Base-by-base conservation (phyloP, 2,888 invertebrate genomes). In the Allophyes oxyacanthae region DNA sequence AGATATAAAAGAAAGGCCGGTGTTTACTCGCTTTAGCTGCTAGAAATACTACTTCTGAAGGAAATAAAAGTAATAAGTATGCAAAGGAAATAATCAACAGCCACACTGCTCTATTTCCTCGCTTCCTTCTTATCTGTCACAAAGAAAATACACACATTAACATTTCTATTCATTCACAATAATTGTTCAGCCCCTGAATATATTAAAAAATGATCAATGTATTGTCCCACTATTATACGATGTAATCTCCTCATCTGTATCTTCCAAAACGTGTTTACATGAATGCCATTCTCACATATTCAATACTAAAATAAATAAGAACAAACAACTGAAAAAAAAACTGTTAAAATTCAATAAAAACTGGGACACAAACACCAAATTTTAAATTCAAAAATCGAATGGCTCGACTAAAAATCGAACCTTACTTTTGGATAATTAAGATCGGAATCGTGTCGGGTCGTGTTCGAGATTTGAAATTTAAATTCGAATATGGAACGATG, bases 381-480 rank as follows among this genome's bases (percentile, higher is more conserved):
- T 71, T 54, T 38, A 53, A 64, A 71, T 75, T 64, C 41, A 52
- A 64, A 64, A 63, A 44, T 53, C 42, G 38, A 53, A 54, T 36
- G n/a, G 20, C 49, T 38, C 40, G n/a, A 33, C 1, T 10, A 42
- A 51, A 32, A 58, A 41, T 44, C 34, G 32, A 45, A 53, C 42
- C 54, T 58, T 38, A 44, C 34, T 58, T 54, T 62, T 60, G 25
- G 15, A 58, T 54, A 32, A 45, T 44, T 64, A 68, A 73, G 62
- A 75, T 60, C 46, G 46, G 49, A 68, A 68, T 68, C 62, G 56
- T 58, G 40, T 56, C 58, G 40, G n/a, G 49, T 43, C 33, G 55
- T 28, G 56, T 37, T 60, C 53, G 46, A 30, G 56, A 68, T 77
- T 75, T 77, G 64, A 66, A 77, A 71, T 75, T 77, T 72, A 75